Evolutionary conservation across 2,797 vertebrate genomes (phyloP), one percentile per base, ranked within the genome.

Genomic region (Natrix natrix): DNA sequence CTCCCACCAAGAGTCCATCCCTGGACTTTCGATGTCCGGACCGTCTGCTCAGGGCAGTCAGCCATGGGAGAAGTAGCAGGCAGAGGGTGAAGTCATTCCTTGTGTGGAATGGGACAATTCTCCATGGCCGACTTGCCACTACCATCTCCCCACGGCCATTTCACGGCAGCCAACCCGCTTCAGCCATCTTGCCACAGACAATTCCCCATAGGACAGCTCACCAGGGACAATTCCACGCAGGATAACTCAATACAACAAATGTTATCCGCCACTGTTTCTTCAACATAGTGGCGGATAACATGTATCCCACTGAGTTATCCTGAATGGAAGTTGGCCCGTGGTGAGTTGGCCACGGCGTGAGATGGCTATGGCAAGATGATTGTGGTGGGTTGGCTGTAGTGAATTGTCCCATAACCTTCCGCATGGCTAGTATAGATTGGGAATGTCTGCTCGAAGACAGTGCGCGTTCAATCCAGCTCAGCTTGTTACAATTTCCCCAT

Each of bases 301-400:
- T 32, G 14, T 69, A 69, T 32, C 28, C 5, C 66, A 69, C 1
- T 69, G 66, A 32, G 14, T 32, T 69, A 32, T 32, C 13, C n/a
- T 16, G n/a, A 32, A n/a, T 69, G 66, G 13, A 61, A 61, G 60
- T 61, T 61, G 60, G 26, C 61, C 26, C 4, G 5, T 0, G 0
- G 13, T 28, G 63, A 17, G n/a, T 17, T 74, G 14, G n/a, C n/a
- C 66, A 74, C 66, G 8, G 14, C 17, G 16, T 3, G 32, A 74
- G 66, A 17, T 74, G 66, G n/a, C 66, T 0, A 3, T 74, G 16
- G 66, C n/a, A 17, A 74, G 16, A 74, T 37, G 6, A 14, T 3
- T 1, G 2, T 6, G 2, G 66, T 0, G 7, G 32, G 1, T 17
- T 69, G 66, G 66, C 66, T 2, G 1, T 17, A 16, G 66, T 17